Evolutionary conservation across 53 echinoderm and acorn worm species (phyloP), one percentile per base, ranked within the genome.

Genomic region (Echinarachnius parma): DNA sequence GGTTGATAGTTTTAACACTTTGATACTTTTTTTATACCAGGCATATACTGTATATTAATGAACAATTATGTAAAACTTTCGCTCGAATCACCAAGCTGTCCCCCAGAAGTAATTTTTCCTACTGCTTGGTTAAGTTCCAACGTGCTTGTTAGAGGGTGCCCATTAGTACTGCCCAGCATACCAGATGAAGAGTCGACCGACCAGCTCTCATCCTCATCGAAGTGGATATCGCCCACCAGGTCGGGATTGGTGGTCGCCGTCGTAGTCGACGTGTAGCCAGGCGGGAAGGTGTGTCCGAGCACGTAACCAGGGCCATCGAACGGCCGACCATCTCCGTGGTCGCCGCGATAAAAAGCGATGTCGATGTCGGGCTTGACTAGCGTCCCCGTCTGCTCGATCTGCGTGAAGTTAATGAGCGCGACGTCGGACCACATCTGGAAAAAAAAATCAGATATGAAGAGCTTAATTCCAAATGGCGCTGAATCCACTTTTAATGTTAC

Each of bases 201-300:
- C 89, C 89, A 89, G n/a, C 67, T 77, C 59, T 89, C 89, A 3
- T 61, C 81, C 9, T 84, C 81, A 37, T 89, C 89, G 2, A 89
- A 53, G 34, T 89, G 89, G 9, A 80, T 81, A 52, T 75, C 71
- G 14, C 66, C 66, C 2, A 47, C 47, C 19, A 66, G 66, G 13
- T 62, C 62, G 21, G 62, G 62, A 9, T 34, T 59, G 15, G 34
- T 16, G 15, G 62, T 42, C 1, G 48, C 67, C 10, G 39, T 33
- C 34, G 28, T 4, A 11, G 21, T 30, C 3, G 37, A 19, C 16
- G 34, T 52, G 9, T 21, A 52, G 35, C 81, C 53, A 2, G 89
- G 89, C 29, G 62, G 76, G 78, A 84, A 89, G 21, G 89, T 77
- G 57, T 89, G 89, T 15, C 82, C 89, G 26, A 89, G 48, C 20